Base-by-base conservation (phyloP, 2,797 vertebrate genomes). In the Sebastes wilsoni region DNA sequence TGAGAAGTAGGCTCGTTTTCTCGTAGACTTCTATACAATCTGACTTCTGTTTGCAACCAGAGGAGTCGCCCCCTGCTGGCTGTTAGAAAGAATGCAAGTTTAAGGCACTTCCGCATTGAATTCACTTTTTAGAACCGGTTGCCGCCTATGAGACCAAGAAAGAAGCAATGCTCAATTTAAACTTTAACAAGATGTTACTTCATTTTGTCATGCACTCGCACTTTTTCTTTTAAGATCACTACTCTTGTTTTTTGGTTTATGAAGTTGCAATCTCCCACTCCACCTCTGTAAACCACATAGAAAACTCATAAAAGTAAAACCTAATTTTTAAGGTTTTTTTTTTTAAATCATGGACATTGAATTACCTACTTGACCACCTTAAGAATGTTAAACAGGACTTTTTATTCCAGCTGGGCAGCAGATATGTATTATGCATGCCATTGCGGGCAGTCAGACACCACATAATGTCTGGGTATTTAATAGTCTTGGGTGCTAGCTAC, bases 381-480 rank as follows among this genome's bases (percentile, higher is more conserved):
- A 58, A 59, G 25, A 54, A 69, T 54, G 25, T 64, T 59, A 28
- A 59, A 42, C 34, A 46, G 18, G 32, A 11, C 20, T 20, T 14
- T 61, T 76, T 62, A 52, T 75, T 64, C 32, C 11, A 84, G 38
- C 11, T 52, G 71, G 58, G 14, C 67, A 81, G n/a, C 34, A 77
- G 49, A 78, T 66, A 56, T 83, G 79, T 78, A 62, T 72, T 28
- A 80, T 23, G 28, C 25, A 18, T 79, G 46, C 54, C 20, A 67
- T 30, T 79, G 69, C 0, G 12, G 75, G 56, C 64, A 87, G 78
- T 82, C 77, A 65, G 61, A 42, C 46, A 72, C 64, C 65, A 74
- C 79, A 82, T 79, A 78, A 70, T 36, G 85, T 91, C 85, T 87
- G 77, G 68, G 23, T 58, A 67, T 89, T 88, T 84, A 85, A 85